Conservation (phyloP, 1,140 invertebrate genomes). For the Dendroctonus ponderosae region DNA sequence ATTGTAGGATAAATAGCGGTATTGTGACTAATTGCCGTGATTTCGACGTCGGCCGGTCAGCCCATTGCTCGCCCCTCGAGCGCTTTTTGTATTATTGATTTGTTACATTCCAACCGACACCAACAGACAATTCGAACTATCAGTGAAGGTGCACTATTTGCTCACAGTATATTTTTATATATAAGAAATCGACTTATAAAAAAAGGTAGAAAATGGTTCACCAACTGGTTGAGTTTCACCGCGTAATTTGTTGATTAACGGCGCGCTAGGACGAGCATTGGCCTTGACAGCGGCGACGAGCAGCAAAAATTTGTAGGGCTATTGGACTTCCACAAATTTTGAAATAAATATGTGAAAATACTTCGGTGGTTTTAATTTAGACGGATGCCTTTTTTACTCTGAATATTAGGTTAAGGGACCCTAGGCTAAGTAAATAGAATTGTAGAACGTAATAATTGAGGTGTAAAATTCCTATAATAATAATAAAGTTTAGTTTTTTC, state of each 20-base stretch:
- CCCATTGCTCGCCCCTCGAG: slow-evolving; percentile 30
- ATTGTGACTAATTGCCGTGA: slow-evolving; percentile 47
- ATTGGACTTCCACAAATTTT: slow-evolving; percentile 54
- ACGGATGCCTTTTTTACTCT: slow-evolving; percentile 27
- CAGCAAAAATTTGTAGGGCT: slow-evolving; percentile 49
- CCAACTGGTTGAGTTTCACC: slow-evolving; percentile 26
- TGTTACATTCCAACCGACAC: slow-evolving; percentile 20
- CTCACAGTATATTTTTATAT: slow-evolving; percentile 49
- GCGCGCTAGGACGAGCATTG: background rate
- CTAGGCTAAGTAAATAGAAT: slow-evolving; percentile 30
- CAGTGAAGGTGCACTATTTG: slow-evolving; percentile 45
- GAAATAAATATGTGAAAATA: slow-evolving; percentile 51
- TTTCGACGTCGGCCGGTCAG: slow-evolving; percentile 35
- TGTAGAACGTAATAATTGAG: slow-evolving; percentile 24
- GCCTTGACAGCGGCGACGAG: background rate
- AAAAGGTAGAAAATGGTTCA: slow-evolving; percentile 47
- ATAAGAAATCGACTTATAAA: slow-evolving; percentile 32
- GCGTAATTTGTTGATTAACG: background rate
- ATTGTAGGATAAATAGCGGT: slow-evolving; percentile 47
- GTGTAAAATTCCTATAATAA: slow-evolving; percentile 34
- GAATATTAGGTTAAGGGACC: slow-evolving; percentile 31
- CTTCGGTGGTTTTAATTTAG: slow-evolving; percentile 32
- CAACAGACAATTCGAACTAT: background rate
- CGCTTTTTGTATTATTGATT: background rate
- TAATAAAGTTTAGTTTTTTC: slow-evolving; percentile 31